A percentile compares a stretch with the other conserved stretches of the same genome.
phyloP scores from a whole-genome alignment of 2,888 invertebrate species.

The Papilio demoleus region DNA sequence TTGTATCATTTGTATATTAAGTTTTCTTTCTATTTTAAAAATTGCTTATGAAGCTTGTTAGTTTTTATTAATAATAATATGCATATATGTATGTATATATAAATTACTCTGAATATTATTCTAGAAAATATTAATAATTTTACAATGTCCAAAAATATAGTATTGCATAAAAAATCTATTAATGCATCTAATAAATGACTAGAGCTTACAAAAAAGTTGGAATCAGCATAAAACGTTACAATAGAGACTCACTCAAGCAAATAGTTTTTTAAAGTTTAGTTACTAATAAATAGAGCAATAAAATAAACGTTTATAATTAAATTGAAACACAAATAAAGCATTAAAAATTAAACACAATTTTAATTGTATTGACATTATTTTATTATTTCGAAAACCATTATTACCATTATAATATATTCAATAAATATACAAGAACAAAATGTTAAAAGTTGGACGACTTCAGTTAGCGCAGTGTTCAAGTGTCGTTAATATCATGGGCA shows the following conservation, averaged over 20 bases:
- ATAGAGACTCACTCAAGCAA: too few species aligned
- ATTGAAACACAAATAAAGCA: neutral
- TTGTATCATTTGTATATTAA: slow-evolving; percentile 8
- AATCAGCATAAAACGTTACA: too few species aligned
- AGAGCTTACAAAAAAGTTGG: too few species aligned
- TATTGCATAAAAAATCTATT: too few species aligned
- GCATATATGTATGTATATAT: too few species aligned
- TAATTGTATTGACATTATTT: neutral
- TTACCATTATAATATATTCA: slow-evolving; percentile 20
- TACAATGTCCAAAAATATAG: too few species aligned
- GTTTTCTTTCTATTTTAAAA: slow-evolving; percentile 37
- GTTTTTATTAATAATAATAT: neutral
- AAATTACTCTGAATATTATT: too few species aligned
- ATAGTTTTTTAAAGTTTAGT: neutral
- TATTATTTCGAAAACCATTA: slow-evolving; percentile 7
- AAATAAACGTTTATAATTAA: neutral
- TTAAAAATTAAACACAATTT: neutral
- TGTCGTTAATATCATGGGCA: slow-evolving; percentile 49
- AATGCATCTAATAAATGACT: too few species aligned
- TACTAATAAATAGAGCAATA: neutral
- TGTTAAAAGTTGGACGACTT: slow-evolving; percentile 42
- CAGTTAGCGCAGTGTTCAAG: slow-evolving; percentile 35
- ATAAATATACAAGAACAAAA: slow-evolving; percentile 21
- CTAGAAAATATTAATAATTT: too few species aligned
- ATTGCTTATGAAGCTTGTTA: slow-evolving; percentile 19